Evolutionary conservation across 2,797 vertebrate genomes (phyloP).

Genomic region (Rhynchotus rufescens): DNA sequence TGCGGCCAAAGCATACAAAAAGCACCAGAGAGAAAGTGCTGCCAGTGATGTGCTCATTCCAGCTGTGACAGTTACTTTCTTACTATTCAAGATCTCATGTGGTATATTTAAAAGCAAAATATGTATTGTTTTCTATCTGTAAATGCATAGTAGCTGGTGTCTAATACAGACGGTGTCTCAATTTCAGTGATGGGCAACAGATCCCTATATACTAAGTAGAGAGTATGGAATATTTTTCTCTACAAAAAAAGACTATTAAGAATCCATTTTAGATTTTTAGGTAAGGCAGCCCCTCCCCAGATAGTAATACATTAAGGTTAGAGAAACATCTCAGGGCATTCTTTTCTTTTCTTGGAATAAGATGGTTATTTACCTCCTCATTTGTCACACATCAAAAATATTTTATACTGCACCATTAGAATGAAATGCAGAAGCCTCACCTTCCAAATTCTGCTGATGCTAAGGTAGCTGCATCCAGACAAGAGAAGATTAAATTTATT

Average conservation of each 20-base stretch:
- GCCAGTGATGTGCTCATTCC: constrained; percentile 52
- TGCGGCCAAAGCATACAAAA: constrained; percentile 57
- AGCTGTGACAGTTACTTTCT: constrained; percentile 22
- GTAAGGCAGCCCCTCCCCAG: background rate
- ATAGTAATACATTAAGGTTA: background rate
- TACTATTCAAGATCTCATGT: constrained; percentile 32
- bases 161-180: background rate
- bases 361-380: constrained; percentile 10
- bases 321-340: constrained; percentile 14
- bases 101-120: constrained; percentile 8
- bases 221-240: background rate
- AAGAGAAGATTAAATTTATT: constrained; percentile 38
- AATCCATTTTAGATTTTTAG: background rate
- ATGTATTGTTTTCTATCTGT: background rate
- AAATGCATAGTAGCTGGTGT: constrained; percentile 49
- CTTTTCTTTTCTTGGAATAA: background rate
- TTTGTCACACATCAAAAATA: background rate
- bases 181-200: background rate
- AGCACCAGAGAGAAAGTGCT: constrained; percentile 16
- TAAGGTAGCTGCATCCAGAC: background rate
- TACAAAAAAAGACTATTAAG: background rate
- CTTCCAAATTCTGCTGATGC: constrained; percentile 40
- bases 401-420: background rate
- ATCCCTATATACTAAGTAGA: background rate
- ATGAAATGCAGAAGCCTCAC: constrained; percentile 27